Base-by-base conservation (phyloP, 2,797 vertebrate genomes). In the Bradypodion pumilum region DNA sequence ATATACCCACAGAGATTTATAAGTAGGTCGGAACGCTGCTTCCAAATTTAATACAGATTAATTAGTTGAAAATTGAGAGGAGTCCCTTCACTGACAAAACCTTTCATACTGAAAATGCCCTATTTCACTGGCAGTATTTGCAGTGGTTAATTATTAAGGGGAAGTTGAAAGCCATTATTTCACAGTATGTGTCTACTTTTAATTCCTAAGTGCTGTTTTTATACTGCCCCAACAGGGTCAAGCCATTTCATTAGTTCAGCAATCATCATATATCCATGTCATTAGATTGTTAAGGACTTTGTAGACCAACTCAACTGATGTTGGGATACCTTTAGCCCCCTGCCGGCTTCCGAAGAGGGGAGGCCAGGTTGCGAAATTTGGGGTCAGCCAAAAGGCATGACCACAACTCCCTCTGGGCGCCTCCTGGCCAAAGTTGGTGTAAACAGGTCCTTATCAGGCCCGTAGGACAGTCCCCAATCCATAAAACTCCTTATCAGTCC, bases 1-100 rank as follows among this genome's bases (percentile, higher is more conserved):
- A 89, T 32, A 42, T 84, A 80, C 81, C 88, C 89, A 86, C 0
- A 0, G 94, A 95, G 93, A 92, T 92, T 89, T 90, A 81, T 91
- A 95, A 92, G 87, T 95, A 91, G 92, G 90, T 94, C 90, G 92
- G 80, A 91, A 92, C 94, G 84, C 21, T 91, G 82, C 91, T 94
- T 94, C 83, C 78, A 93, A 74, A 89, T 85, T 83, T 94, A 94
- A 91, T 94, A 88, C 90, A 95, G 94, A 94, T 94, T 94, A 95
- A 94, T 93, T 91, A 90, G 91, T 82, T 90, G 78, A 78, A 94
- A 94, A 92, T 90, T 85, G 86, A 81, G 90, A 91, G 89, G 87
- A 90, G 81, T 80, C 87, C 56, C 84, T 85, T 91, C 85, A 74
- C 89, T 92, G 91, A 92, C 88, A 95, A 91, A 92, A 91, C 89